Conservation (phyloP, 2,113 vertebrate species). For the Petromus typicus region DNA sequence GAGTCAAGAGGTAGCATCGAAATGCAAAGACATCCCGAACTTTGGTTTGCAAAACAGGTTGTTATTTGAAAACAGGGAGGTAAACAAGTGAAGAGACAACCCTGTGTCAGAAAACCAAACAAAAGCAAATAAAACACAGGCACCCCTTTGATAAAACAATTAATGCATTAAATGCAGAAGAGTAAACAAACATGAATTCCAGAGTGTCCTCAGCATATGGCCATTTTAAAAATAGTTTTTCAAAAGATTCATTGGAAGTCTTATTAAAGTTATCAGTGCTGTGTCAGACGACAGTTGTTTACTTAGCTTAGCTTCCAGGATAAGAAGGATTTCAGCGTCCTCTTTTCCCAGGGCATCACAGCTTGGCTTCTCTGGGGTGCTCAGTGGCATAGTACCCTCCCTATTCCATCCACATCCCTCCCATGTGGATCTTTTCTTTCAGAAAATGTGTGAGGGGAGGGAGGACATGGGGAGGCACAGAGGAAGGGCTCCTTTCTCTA, state of each 20-base stretch:
- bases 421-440: neutral
- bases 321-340: too few species aligned
- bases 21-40: neutral
- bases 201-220: neutral
- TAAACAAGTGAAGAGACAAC: neutral
- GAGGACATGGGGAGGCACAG: neutral
- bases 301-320: neutral
- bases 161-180: neutral
- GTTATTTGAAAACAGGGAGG: neutral
- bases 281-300: neutral
- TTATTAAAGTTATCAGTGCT: neutral
- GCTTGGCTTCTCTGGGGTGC: neutral
- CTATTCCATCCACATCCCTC: neutral
- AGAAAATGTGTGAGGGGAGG: neutral
- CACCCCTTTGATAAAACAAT: neutral
- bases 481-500: neutral
- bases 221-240: neutral
- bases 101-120: too few species aligned
- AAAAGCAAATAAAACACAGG: neutral
- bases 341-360: fast-evolving
- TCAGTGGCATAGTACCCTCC: neutral
- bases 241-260: neutral
- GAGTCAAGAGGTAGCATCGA: neutral
- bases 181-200: neutral
- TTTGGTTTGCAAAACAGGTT: neutral